Evolutionary conservation across 2,797 vertebrate genomes (phyloP).

Genomic region (Sebastiscus albofasciatus): DNA sequence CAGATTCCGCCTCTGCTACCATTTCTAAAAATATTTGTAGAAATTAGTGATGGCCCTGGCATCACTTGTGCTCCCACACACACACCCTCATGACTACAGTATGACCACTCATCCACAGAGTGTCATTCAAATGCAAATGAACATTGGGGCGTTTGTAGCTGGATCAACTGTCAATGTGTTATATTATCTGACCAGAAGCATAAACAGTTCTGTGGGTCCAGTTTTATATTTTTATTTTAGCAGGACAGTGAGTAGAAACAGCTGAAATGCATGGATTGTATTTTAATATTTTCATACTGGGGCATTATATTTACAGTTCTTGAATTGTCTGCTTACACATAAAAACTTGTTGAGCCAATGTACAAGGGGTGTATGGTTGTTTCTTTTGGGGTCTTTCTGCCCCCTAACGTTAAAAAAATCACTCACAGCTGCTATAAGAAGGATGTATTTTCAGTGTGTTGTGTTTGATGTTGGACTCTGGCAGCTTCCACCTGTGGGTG

Average conservation of each 20-base stretch:
- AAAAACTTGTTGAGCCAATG: neutral
- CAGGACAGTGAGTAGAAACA: neutral
- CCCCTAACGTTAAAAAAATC: neutral
- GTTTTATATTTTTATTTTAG: neutral
- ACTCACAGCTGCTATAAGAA: neutral
- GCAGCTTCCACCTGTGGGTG: conserved; percentile 34
- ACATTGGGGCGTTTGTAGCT: neutral
- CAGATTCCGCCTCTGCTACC: neutral
- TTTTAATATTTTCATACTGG: neutral
- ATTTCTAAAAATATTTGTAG: neutral
- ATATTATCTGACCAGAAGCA: neutral
- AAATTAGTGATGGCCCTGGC: neutral
- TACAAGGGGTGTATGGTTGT: neutral
- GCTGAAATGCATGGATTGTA: neutral
- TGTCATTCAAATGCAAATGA: conserved; percentile 36
- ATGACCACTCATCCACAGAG: conserved; percentile 5
- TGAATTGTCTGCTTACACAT: neutral
- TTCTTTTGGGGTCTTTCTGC: conserved; percentile 7
- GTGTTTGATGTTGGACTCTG: conserved; percentile 48
- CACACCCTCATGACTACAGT: neutral
- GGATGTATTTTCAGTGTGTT: neutral
- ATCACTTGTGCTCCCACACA: neutral
- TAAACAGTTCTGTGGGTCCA: neutral
- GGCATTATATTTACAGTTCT: neutral
- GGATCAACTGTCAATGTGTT: neutral